phyloP scores from a whole-genome alignment of 2,888 invertebrate genomes.

The Eledone cirrhosa region DNA sequence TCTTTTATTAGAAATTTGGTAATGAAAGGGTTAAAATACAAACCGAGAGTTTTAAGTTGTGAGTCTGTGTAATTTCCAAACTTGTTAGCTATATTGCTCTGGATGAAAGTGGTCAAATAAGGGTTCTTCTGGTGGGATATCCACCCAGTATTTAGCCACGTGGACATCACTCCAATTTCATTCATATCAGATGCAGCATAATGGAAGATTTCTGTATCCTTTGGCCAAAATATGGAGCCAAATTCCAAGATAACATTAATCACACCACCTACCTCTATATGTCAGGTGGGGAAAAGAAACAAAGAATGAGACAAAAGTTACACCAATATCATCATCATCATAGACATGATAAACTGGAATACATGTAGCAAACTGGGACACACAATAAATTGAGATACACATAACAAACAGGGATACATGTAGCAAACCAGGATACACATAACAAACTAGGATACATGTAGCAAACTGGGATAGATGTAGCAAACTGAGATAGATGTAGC shows the following conservation, averaged over 20 bases:
- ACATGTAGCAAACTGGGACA: too few relatives aligned
- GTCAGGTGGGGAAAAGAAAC: background rate
- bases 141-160: constrained; percentile 51
- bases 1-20: too few relatives aligned
- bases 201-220: constrained; percentile 50
- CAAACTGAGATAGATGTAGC: too few relatives aligned
- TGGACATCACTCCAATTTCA: constrained; percentile 48
- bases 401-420: too few relatives aligned
- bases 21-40: background rate
- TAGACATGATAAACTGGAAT: too few relatives aligned
- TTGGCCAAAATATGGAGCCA: constrained; percentile 54
- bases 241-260: constrained; percentile 53
- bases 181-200: constrained; percentile 40
- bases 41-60: constrained; percentile 44
- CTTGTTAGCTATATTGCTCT: constrained; percentile 40
- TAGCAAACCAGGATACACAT: too few relatives aligned
- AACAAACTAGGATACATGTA: too few relatives aligned
- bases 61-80: constrained; percentile 47
- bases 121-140: constrained; percentile 40
- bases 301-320: background rate
- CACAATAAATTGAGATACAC: too few relatives aligned
- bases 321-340: too few relatives aligned
- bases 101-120: constrained; percentile 43
- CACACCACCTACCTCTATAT: background rate
- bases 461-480: too few relatives aligned